These are phyloP conservation scores for Drosophila chauvacae DNA, from an alignment of 1,140 invertebrate species.

Conservation along the genomic window DNA sequence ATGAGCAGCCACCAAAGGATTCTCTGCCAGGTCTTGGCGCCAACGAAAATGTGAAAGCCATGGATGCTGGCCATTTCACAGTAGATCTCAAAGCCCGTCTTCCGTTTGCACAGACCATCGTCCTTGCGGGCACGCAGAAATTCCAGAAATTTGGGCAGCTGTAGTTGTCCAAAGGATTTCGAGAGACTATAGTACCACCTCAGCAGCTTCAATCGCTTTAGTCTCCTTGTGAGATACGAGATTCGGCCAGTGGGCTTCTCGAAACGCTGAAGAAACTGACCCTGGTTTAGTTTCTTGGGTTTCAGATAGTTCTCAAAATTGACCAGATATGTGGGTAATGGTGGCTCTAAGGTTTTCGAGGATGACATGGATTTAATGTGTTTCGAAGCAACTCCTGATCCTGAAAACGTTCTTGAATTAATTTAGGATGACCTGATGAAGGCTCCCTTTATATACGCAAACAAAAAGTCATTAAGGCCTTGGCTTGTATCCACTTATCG, in stretches of 20 bases:
- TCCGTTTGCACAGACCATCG: constrained; percentile 69
- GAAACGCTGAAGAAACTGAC: constrained; percentile 49
- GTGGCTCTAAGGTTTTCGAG: neutral
- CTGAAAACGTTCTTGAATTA: neutral
- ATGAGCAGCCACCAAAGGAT: constrained; percentile 85
- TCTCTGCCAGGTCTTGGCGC: constrained; percentile 70
- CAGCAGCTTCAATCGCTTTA: constrained; percentile 39
- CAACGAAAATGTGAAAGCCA: constrained; percentile 74
- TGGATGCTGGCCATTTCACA: constrained; percentile 85
- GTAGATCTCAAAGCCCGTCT: constrained; percentile 82
- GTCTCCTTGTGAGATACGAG: neutral
- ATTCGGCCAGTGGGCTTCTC: neutral
- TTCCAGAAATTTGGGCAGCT: constrained; percentile 52
- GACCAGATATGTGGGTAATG: constrained; percentile 42
- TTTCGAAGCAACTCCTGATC: neutral
- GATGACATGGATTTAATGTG: constrained; percentile 14
- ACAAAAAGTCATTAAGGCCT: constrained; percentile 1
- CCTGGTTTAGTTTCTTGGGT: constrained; percentile 39
- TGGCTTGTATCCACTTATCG: neutral
- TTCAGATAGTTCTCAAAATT: constrained; percentile 67
- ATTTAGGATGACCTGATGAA: neutral
- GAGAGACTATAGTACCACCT: constrained; percentile 32
- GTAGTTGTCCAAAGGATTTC: constrained; percentile 32
- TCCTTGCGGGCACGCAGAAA: constrained; percentile 70
- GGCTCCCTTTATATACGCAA: constrained; percentile 20